Base-by-base conservation (phyloP, 35 echinoderm and acorn worm genomes). In the Lytechinus pictus region DNA sequence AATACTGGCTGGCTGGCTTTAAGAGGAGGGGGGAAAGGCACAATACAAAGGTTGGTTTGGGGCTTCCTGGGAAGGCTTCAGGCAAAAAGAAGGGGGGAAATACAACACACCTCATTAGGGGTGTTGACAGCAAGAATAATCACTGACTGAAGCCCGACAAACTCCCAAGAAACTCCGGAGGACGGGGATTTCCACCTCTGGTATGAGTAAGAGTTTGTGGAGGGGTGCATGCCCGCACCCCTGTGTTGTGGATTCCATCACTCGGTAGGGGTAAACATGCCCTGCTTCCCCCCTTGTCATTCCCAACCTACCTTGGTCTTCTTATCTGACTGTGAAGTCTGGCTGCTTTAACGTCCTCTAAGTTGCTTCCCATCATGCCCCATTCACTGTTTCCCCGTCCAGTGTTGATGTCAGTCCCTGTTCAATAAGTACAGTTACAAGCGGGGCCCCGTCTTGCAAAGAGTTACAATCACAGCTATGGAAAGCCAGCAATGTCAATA, bases 61-160 rank as follows among this genome's bases (percentile, higher is more conserved):
- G 88, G 52, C 88, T 44, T 90, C 88, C 88, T 44, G 88, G 88
- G 88, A 52, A 24, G 7, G 66, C 66, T 79, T 24, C 21, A 52
- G 88, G 88, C 29, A 90, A 90, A 54, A 44, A 44, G 33, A 44
- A 44, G 33, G 33, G 5, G 52, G 88, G 52, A 90, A 44, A 44
- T 54, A 54, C 52, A 90, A 90, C 88, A 90, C 29, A 90, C 88
- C 88, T 90, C 88, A 54, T 44, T 54, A 52, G 88, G 11, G 88
- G 29, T 90, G 88, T 3, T 90, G 88, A 90, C 28, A 90, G 88
- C 88, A 90, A 16, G 10, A 54, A 90, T 90, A 90, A 90, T 90
- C 88, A 90, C 28, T 21, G 28, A 14, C 52, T 44, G 88, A n/a
- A 27, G 33, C 33, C 88, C 11, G 10, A 9, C 11, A 51, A 54